Conservation (phyloP, 2,888 invertebrate genomes). For the Byasa hedistus region DNA sequence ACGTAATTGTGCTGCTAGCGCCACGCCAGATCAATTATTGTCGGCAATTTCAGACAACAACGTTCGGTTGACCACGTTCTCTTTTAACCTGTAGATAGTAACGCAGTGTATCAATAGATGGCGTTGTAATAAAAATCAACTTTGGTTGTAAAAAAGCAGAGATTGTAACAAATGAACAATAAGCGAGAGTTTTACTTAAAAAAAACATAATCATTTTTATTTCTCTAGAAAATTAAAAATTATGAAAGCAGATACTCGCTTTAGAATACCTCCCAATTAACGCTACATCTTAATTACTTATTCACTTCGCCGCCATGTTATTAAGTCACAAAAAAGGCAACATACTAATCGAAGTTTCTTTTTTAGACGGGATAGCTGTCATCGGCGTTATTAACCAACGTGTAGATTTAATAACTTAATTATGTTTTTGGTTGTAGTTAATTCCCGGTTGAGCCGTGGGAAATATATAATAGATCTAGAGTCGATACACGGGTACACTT, state of each 20-base stretch:
- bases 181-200: no score
- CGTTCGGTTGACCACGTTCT: not conserved
- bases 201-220: no score
- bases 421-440: slow-evolving; percentile 49
- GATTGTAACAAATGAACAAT: no score
- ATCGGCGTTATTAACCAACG: slow-evolving; percentile 54
- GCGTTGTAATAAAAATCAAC: not conserved
- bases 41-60: not conserved
- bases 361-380: slow-evolving; percentile 29
- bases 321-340: slow-evolving; percentile 16
- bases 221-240: not conserved
- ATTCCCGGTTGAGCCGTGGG: slow-evolving; percentile 26
- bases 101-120: not conserved
- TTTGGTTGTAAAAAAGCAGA: no score
- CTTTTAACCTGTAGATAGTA: not conserved
- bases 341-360: slow-evolving; percentile 12
- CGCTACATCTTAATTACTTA: slow-evolving; percentile 1
- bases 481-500: not conserved
- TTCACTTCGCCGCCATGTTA: slow-evolving; percentile 5
- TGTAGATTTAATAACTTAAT: slow-evolving; percentile 54
- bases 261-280: not conserved
- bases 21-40: not conserved
- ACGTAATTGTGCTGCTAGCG: not conserved
- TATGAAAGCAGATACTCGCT: not conserved
- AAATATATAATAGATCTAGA: not conserved